These are phyloP conservation scores for Xylota segnis DNA, from an alignment of 2,888 invertebrate genomes.

Conservation along the genomic window DNA sequence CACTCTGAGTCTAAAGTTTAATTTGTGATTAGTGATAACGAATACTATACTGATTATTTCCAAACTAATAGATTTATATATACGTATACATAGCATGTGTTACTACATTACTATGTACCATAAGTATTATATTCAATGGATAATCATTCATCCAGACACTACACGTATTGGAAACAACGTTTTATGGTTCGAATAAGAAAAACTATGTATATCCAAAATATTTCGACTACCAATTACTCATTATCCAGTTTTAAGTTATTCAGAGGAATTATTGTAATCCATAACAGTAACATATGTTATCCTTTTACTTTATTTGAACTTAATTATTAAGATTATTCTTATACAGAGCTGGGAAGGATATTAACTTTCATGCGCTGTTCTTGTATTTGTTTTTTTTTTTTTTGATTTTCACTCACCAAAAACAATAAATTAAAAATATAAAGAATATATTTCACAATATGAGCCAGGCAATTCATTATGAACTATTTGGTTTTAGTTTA, in stretches of 20 bases:
- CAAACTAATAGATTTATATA: background rate
- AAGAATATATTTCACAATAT: constrained; percentile 81
- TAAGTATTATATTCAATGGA: no score
- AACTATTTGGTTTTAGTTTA: constrained; percentile 34
- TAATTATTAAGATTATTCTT: background rate
- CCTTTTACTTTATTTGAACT: background rate
- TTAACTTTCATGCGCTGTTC: background rate
- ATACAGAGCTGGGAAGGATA: background rate
- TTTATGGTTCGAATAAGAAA: no score
- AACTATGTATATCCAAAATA: no score
- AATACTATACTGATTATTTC: background rate
- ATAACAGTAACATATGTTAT: background rate
- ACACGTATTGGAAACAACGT: no score
- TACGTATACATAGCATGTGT: no score
- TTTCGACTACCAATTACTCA: no score
- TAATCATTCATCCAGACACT: no score
- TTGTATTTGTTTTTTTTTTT: constrained; percentile 14
- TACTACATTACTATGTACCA: no score
- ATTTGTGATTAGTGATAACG: background rate
- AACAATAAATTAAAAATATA: constrained; percentile 82
- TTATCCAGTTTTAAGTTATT: no score
- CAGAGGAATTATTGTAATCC: background rate
- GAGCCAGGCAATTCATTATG: constrained; percentile 82
- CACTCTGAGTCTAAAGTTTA: constrained; percentile 1
- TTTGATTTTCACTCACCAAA: constrained; percentile 80